phyloP scores from a whole-genome alignment of 53 echinoderm and acorn worm genomes.

The Patiria pectinifera region DNA sequence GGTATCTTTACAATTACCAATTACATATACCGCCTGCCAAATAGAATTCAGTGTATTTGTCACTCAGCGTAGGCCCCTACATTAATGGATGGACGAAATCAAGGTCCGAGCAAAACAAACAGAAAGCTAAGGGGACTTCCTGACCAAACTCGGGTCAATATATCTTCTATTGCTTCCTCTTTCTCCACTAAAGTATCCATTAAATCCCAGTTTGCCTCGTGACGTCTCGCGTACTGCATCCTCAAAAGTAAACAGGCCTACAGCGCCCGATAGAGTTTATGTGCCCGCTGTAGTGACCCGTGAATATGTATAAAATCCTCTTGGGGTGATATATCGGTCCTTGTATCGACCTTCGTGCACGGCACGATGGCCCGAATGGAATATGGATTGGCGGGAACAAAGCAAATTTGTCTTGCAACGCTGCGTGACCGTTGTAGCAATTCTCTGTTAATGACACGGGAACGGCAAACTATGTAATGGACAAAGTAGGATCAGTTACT shows the following conservation, averaged over 20 bases:
- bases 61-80: background rate
- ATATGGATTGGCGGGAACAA: slow-evolving; percentile 8
- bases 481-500: background rate
- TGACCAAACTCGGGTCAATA: background rate
- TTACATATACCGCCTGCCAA: background rate
- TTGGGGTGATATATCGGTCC: background rate
- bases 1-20: background rate
- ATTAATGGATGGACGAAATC: background rate
- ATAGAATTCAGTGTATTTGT: background rate
- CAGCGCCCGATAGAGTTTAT: background rate
- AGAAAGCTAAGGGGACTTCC: background rate
- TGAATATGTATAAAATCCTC: background rate
- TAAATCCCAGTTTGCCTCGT: background rate
- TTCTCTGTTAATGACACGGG: background rate
- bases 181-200: background rate
- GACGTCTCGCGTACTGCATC: background rate
- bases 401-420: slow-evolving; percentile 19
- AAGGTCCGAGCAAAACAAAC: background rate
- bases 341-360: background rate
- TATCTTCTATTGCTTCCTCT: background rate
- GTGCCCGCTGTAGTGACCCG: background rate
- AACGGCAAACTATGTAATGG: background rate
- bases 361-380: background rate
- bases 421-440: slow-evolving; percentile 19
- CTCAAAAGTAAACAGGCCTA: background rate